phyloP scores from a whole-genome alignment of 2,797 vertebrate genomes.

The Pangasius macronema region DNA sequence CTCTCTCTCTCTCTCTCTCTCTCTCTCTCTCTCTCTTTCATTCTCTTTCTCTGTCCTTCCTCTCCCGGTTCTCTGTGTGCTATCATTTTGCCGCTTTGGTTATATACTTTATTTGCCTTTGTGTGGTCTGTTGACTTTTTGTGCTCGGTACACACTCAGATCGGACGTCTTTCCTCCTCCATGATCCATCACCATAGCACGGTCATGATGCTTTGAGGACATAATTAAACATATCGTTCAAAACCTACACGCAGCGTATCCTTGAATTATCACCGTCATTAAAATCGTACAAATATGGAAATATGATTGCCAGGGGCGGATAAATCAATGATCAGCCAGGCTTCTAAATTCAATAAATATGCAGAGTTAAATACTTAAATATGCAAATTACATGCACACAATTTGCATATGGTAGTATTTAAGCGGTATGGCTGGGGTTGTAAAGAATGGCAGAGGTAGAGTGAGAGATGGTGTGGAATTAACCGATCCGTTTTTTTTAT shows the following conservation, averaged over 20 bases:
- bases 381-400: conserved; percentile 87
- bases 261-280: conserved; percentile 90
- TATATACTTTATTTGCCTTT: conserved; percentile 30
- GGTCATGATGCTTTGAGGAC: conserved; percentile 90
- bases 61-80: conserved; percentile 7
- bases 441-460: conserved; percentile 84
- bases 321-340: conserved; percentile 90
- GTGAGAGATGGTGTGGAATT: conserved; percentile 84
- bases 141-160: background rate
- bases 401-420: conserved; percentile 95
- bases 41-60: conserved; percentile 4
- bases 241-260: conserved; percentile 87
- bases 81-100: conserved; percentile 34
- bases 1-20: conserved; percentile 32
- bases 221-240: conserved; percentile 94
- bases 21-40: conserved; percentile 27
- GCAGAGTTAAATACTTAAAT: conserved; percentile 93
- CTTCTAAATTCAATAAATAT: conserved; percentile 89
- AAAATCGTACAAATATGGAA: conserved; percentile 88
- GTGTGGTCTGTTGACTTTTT: conserved; percentile 31
- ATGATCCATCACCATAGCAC: conserved; percentile 67
- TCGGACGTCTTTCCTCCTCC: conserved; percentile 25
- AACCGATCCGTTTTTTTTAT: conserved; percentile 65
- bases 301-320: conserved; percentile 90
- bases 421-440: conserved; percentile 86